These are phyloP conservation scores for Electrona antarctica DNA, from an alignment of 2,113 vertebrate species.

Conservation along the genomic window DNA sequence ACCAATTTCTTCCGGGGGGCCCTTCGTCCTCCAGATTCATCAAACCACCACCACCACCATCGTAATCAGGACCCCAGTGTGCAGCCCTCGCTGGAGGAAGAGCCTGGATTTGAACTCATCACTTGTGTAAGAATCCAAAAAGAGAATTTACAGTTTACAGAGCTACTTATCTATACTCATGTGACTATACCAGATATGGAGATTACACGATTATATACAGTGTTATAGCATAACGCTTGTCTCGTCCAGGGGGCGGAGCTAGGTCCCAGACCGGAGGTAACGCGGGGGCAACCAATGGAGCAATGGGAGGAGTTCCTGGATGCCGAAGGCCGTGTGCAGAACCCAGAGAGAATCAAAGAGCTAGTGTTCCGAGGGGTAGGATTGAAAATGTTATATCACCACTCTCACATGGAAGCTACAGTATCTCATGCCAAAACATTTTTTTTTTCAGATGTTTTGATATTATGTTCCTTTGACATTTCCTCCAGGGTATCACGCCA, in stretches of 20 bases:
- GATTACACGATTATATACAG: too few species aligned
- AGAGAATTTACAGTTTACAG: background rate
- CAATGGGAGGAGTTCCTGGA: conserved; percentile 84
- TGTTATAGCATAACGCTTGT: background rate
- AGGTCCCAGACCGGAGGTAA: conserved; percentile 81
- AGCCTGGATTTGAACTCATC: conserved; percentile 92
- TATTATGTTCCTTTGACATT: background rate
- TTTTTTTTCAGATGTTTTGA: background rate
- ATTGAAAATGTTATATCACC: background rate
- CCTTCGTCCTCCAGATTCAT: conserved; percentile 81
- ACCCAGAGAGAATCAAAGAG: conserved; percentile 79
- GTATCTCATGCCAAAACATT: background rate
- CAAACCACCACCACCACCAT: conserved; percentile 48
- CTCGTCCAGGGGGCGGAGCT: conserved; percentile 80
- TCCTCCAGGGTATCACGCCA: conserved; percentile 80
- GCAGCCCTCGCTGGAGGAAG: conserved; percentile 76
- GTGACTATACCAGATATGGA: too few species aligned
- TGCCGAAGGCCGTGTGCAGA: conserved; percentile 80
- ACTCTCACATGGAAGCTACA: background rate
- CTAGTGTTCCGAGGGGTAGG: conserved; percentile 89
- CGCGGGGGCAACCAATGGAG: conserved; percentile 79
- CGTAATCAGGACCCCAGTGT: conserved; percentile 43
- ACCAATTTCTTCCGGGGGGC: conserved; percentile 91
- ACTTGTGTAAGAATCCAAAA: conserved; percentile 82
- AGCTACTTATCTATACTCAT: too few species aligned